Conservation (phyloP, 1,140 invertebrate species). For the Macrobrachium nipponense region DNA sequence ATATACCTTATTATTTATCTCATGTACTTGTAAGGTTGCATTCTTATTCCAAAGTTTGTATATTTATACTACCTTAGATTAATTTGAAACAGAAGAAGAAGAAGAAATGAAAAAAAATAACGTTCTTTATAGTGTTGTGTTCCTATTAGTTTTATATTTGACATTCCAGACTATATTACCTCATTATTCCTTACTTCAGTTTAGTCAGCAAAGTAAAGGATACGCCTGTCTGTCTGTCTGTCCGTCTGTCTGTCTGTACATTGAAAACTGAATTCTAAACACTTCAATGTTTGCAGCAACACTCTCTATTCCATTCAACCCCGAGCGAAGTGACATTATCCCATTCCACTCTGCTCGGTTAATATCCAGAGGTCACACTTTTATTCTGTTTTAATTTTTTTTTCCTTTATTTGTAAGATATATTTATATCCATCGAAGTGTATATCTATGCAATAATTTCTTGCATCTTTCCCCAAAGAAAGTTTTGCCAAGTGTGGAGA, state of each 20-base stretch:
- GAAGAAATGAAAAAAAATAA: not conserved
- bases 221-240: not conserved
- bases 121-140: constrained; percentile 42
- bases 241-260: not conserved
- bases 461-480: constrained; percentile 44
- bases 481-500: constrained; percentile 46
- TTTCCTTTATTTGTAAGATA: constrained; percentile 26
- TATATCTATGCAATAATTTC: constrained; percentile 48
- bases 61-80: constrained; percentile 45
- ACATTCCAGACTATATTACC: constrained; percentile 35
- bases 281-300: not conserved
- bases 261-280: not conserved
- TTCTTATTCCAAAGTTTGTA: constrained; percentile 58
- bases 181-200: constrained; percentile 38
- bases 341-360: not conserved
- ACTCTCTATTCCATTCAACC: not conserved
- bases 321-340: not conserved
- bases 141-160: constrained; percentile 57
- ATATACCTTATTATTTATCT: constrained; percentile 59
- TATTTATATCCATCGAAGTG: constrained; percentile 29
- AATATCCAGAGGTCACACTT: constrained; percentile 21
- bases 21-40: constrained; percentile 50
- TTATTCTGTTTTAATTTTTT: no score
- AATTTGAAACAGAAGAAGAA: not conserved
- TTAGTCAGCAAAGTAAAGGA: constrained; percentile 22